Base-by-base conservation (phyloP, 2,888 invertebrate genomes). In the Aphrophora alni region DNA sequence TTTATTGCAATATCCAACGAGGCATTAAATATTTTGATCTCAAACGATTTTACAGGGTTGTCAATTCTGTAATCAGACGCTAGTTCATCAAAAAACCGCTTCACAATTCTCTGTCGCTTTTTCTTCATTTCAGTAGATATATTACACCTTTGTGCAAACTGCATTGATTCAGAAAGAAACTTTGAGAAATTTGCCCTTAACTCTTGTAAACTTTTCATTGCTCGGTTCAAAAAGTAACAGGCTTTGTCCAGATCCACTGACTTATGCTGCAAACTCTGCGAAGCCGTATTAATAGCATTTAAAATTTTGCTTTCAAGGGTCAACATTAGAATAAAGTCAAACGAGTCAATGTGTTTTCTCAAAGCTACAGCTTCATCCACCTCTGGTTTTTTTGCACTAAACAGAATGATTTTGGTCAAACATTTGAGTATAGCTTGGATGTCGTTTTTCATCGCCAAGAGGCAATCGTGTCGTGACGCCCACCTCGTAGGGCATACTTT, bases 401-500 rank as follows among this genome's bases (percentile, higher is more conserved):
- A 44, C 26, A 75, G 44, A 38, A 75, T 75, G 17, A 38, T 75
- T 10, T 75, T 75, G 38, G 75, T 44, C 38, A 75, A 75, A 4
- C 38, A 75, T 38, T 44, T 75, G 38, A 75, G 1, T 44, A 75
- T 33, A 75, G 75, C n/a, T 44, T 75, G 38, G 75, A 44, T 44
- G 25, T 75, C 26, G 17, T n/a, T 75, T 75, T 38, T 44, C 21
- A 75, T 24, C 10, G 44, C 1, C 44, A 75, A n/a, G 17, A 75
- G 21, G 21, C 38, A 44, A 44, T 75, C 75, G 21, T 44, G 0
- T 27, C 44, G 38, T 75, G 75, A 75, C 3, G 75, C 38, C 75
- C 75, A 75, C 51, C 75, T 75, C n/a, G 75, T 75, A 44, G 75
- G 75, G 51, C 75, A 75, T 44, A 75, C 38, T 25, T 44, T 75